phyloP scores from a whole-genome alignment of 1,140 invertebrate genomes.

The Hycleus phaleratus region DNA sequence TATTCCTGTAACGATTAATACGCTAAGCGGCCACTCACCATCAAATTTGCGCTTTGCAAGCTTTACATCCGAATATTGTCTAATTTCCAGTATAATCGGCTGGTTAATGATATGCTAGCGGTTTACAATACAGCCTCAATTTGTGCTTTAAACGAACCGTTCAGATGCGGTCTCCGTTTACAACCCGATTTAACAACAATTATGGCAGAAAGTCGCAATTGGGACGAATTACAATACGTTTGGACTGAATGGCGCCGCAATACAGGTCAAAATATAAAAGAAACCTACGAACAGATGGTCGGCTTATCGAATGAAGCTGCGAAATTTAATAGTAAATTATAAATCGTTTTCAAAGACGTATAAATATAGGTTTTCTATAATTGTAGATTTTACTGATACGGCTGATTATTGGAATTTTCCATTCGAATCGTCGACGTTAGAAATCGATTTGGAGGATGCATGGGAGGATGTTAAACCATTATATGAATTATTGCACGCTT shows the following conservation, averaged over 20 bases:
- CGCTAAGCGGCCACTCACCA: too few species aligned
- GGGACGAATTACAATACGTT: constrained; percentile 74
- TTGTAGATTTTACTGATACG: constrained; percentile 71
- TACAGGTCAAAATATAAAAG: constrained; percentile 68
- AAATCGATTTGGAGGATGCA: constrained; percentile 68
- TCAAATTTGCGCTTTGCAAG: too few species aligned
- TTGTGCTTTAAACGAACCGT: constrained; percentile 74
- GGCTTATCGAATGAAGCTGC: constrained; percentile 82
- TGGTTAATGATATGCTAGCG: constrained; percentile 81
- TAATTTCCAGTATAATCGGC: constrained; percentile 66
- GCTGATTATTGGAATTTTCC: constrained; percentile 78
- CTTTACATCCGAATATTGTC: neutral
- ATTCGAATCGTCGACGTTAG: constrained; percentile 66
- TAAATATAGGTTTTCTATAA: too few species aligned
- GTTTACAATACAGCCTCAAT: constrained; percentile 82
- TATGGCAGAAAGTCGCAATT: constrained; percentile 68
- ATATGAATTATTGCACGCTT: constrained; percentile 83
- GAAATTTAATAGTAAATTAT: constrained; percentile 68
- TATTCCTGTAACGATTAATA: too few species aligned
- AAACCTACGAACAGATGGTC: constrained; percentile 75
- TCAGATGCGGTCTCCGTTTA: constrained; percentile 68
- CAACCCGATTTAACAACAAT: constrained; percentile 67
- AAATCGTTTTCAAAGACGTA: too few species aligned
- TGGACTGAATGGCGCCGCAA: constrained; percentile 84
- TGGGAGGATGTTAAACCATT: constrained; percentile 79